Base-by-base conservation (phyloP, 2,888 invertebrate genomes). In the Arrhopalites spinosus region DNA sequence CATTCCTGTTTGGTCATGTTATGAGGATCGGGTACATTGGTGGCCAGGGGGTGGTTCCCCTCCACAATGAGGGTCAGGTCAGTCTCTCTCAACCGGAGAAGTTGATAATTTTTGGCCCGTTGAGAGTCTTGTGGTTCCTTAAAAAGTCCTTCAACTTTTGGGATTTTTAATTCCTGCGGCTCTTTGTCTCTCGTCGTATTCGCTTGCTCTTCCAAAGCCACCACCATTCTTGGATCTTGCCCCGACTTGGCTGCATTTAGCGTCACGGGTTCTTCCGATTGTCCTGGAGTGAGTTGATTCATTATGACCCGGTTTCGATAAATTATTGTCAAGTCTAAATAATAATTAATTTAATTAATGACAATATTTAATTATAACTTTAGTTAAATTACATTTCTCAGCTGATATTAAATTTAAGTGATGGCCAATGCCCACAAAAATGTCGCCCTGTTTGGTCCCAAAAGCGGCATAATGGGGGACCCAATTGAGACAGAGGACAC, bases 1-100 rank as follows among this genome's bases (percentile, higher is more conserved):
- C 82, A 80, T 70, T 80, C 74, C 73, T 82, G 78, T 59, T 81
- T 82, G 11, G 80, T 76, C 83, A 83, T 81, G 56, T 76, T 80
- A 27, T 79, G 78, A 45, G 79, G 79, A 78, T 82, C 83, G n/a
- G 81, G 81, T 1, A 81, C 71, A 29, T 69, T 69, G 50, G 78
- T 79, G 45, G 77, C 76, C 43, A 81, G 77, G 0, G 80, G 75
- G 64, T 82, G 81, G 59, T 82, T 80, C 23, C 83, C 83, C 29
- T 80, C 80, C 36, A 81, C 77, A 73, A 82, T 82, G 27, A 76
- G 50, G 47, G 73, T 78, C n/a, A 83, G 63, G 59, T 83, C 83
- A 45, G 80, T 79, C 0, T 80, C 77, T 15, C 78, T 59, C 17
- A 78, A 59, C 0, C 66, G 64, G 13, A 75, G 74, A 50, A 73